These are phyloP conservation scores for Gymnocheta viridis DNA, from an alignment of 2,888 invertebrate species.

Conservation along the genomic window DNA sequence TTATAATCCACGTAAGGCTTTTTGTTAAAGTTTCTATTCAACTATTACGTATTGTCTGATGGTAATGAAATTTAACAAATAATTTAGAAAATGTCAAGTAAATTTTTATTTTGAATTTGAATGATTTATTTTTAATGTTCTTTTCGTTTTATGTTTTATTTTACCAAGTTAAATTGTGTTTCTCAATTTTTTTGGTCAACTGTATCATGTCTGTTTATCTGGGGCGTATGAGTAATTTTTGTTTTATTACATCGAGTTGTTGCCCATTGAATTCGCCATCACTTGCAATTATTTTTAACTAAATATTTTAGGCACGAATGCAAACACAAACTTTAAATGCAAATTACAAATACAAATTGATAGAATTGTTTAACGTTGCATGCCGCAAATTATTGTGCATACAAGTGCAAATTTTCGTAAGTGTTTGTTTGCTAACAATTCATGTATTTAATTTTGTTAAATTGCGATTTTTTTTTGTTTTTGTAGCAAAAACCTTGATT, in stretches of 20 bases:
- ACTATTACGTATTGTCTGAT: too few species aligned
- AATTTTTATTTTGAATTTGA: too few species aligned
- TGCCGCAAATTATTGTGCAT: constrained; percentile 4
- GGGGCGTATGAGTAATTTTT: constrained; percentile 15
- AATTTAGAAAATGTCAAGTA: too few species aligned
- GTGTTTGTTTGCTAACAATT: constrained; percentile 4
- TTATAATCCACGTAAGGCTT: too few species aligned
- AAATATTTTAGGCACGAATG: constrained; percentile 57
- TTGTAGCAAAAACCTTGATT: constrained; percentile 1
- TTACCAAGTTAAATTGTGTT: too few species aligned
- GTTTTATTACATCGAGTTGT: background rate
- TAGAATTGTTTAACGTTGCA: constrained; percentile 43
- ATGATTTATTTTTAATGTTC: too few species aligned
- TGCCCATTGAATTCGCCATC: constrained; percentile 26
- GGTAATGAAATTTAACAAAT: too few species aligned
- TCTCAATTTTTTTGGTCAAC: constrained; percentile 15
- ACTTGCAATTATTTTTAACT: constrained; percentile 52
- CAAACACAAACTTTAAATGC: constrained; percentile 21
- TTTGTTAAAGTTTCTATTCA: too few species aligned
- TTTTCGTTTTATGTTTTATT: too few species aligned
- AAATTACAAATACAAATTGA: constrained; percentile 50
- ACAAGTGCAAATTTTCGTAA: constrained; percentile 22
- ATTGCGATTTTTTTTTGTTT: background rate
- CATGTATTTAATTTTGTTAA: background rate
- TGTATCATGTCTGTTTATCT: background rate